A percentile compares a stretch with the other conserved stretches of the same genome.
Conservation (phyloP, 2,797 vertebrate genomes). For the Delichon dasypus region DNA sequence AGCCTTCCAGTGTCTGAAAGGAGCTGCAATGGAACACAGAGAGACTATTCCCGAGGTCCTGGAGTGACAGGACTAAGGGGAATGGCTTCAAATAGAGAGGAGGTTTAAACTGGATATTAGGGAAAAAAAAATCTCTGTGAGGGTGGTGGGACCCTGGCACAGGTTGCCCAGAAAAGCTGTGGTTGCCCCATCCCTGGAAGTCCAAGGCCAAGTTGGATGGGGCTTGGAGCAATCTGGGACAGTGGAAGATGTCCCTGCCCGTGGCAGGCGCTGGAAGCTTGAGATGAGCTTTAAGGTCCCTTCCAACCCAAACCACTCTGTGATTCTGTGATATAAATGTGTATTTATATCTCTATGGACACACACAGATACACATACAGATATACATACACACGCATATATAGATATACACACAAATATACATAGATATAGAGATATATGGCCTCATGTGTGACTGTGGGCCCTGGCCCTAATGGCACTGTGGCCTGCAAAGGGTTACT, state of each 20-base stretch:
- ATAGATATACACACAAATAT: neutral
- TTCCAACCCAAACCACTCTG: neutral
- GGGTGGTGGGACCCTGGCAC: neutral
- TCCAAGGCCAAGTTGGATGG: fast-evolving
- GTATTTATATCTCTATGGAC: neutral
- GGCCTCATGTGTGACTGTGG: fast-evolving
- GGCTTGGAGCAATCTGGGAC: neutral
- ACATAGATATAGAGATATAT: too few species aligned
- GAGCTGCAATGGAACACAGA: too few species aligned
- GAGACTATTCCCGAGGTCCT: neutral
- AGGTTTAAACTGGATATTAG: neutral
- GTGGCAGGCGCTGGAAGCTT: neutral
- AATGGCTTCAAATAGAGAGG: neutral
- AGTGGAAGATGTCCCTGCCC: neutral
- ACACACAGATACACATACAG: neutral
- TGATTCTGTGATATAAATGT: neutral
- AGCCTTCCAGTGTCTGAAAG: neutral
- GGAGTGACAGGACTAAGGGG: neutral
- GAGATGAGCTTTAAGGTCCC: neutral
- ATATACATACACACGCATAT: fast-evolving
- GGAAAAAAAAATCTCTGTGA: neutral
- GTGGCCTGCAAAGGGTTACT: neutral
- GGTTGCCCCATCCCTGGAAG: neutral
- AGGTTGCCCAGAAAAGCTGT: neutral
- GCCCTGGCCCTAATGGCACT: neutral